These are phyloP conservation scores for Malurus leucopterus DNA, from an alignment of 2,797 vertebrate species.

Conservation along the genomic window DNA sequence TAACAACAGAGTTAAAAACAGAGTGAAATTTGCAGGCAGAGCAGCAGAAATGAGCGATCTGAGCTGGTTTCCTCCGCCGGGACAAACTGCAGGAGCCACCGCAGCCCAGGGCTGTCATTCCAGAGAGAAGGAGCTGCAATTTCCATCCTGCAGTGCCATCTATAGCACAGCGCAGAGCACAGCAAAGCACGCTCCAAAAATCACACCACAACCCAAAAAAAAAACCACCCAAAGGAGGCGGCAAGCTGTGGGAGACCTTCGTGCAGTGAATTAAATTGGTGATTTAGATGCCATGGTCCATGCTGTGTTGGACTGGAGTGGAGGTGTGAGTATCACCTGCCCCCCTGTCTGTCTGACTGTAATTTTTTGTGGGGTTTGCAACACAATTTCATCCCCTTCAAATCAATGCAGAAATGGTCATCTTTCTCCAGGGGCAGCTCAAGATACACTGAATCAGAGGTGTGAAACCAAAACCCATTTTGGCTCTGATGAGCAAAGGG, in stretches of 20 bases:
- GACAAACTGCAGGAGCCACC: not conserved
- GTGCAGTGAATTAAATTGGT: not conserved
- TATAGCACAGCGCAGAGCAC: slow-evolving; percentile 10
- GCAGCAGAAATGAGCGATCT: not conserved
- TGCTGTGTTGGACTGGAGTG: not conserved
- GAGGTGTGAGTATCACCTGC: not conserved
- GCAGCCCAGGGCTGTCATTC: not conserved
- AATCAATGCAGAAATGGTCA: not conserved
- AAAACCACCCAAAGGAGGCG: accelerated
- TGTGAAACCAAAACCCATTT: slow-evolving; percentile 37
- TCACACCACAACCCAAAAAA: not conserved
- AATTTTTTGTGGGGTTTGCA: not conserved
- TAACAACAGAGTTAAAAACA: not conserved
- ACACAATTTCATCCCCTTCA: not conserved
- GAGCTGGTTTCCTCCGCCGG: not conserved
- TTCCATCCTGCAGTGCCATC: slow-evolving; percentile 64
- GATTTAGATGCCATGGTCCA: accelerated
- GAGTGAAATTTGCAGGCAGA: not conserved
- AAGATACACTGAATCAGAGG: not conserved
- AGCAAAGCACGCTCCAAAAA: not conserved
- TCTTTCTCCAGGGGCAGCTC: slow-evolving; percentile 7
- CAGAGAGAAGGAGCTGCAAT: not conserved
- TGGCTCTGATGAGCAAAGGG: slow-evolving; percentile 42
- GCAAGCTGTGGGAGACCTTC: not conserved
- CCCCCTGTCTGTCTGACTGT: not conserved